A percentile compares a stretch with the other conserved stretches of the same genome.
phyloP scores from a whole-genome alignment of 2,888 invertebrate genomes.

The Lymantria dispar region DNA sequence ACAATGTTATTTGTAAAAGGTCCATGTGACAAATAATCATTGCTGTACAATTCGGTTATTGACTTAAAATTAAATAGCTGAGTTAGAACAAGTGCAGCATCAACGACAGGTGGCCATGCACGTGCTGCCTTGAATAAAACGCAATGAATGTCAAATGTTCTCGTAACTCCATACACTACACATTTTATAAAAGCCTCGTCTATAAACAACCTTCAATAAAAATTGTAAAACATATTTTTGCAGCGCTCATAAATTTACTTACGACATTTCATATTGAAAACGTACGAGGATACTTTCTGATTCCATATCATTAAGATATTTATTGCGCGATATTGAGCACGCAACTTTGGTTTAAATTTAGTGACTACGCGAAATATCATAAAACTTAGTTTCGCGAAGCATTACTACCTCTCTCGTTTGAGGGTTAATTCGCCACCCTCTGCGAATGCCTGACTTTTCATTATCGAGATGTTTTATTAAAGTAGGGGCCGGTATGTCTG shows the following conservation, averaged over 20 bases:
- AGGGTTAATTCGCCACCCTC: conserved; percentile 78
- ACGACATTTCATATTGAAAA: conserved; percentile 43
- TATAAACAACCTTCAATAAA: conserved; percentile 44
- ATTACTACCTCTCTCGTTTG: conserved; percentile 32
- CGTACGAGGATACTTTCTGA: conserved; percentile 74
- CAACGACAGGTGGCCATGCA: conserved; percentile 78
- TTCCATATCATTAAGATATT: conserved; percentile 81
- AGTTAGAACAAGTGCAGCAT: conserved; percentile 62
- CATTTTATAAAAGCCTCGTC: conserved; percentile 12
- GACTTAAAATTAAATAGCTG: conserved; percentile 27
- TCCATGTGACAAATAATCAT: neutral
- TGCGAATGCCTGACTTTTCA: conserved; percentile 81
- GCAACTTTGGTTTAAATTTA: conserved; percentile 57
- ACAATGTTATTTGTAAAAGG: neutral
- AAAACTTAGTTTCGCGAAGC: conserved; percentile 57
- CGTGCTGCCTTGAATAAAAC: conserved; percentile 76
- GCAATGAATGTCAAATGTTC: conserved; percentile 80
- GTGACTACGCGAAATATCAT: conserved; percentile 45
- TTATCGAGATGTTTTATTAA: conserved; percentile 83
- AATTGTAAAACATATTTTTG: conserved; percentile 46
- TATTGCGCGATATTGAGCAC: conserved; percentile 58
- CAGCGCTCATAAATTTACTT: conserved; percentile 35
- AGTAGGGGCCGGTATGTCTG: conserved; percentile 63
- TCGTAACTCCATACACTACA: conserved; percentile 37
- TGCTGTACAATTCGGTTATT: conserved; percentile 30